Evolutionary conservation across 2,797 vertebrate species (phyloP), one percentile per base, ranked within the genome.

Genomic region (Varecia variegata): DNA sequence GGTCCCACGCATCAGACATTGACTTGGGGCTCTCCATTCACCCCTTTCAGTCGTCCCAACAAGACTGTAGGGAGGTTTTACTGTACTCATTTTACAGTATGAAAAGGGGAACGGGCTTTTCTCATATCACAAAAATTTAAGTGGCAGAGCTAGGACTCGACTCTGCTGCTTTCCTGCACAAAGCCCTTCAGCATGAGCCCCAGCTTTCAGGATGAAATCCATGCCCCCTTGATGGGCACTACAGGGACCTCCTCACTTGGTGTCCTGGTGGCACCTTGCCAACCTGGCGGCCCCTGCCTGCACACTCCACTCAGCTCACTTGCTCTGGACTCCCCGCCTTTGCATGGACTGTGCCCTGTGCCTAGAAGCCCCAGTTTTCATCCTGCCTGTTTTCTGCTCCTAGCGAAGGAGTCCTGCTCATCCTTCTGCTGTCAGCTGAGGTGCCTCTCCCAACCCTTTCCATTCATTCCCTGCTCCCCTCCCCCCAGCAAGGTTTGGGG

Each of bases 221-320:
- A 0, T 0, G 17, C 10, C 18, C 52, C 35, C 32, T 6, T 27
- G 2, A 17, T 6, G 35, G 65, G 17, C 13, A 21, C 54, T 6
- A 79, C 30, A 3, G 60, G 47, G 54, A 15, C 25, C 68, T 12
- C 5, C 3, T 1, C 21, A 30, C 50, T 23, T 1, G 54, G 23
- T 35, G 5, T 43, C 32, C 54, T 25, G 90, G 54, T 0, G 5
- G 18, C 21, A 7, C 2, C 54, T 30, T n/a, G 60, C 47, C 38
- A 7, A 35, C n/a, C 67, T 38, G 84, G 54, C 0, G 4, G 17
- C 20, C 3, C 3, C 54, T n/a, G 32, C 9, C 25, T 7, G 71
- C 47, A 25, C 32, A 14, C 47, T 3, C 5, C 14, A 2, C 5
- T 17, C n/a, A 4, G 7, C 7, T 8, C 58, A 2, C 30, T 20